Evolutionary conservation across 2,797 vertebrate species (phyloP), one percentile per base, ranked within the genome.

Genomic region (Manis crassicaudata): DNA sequence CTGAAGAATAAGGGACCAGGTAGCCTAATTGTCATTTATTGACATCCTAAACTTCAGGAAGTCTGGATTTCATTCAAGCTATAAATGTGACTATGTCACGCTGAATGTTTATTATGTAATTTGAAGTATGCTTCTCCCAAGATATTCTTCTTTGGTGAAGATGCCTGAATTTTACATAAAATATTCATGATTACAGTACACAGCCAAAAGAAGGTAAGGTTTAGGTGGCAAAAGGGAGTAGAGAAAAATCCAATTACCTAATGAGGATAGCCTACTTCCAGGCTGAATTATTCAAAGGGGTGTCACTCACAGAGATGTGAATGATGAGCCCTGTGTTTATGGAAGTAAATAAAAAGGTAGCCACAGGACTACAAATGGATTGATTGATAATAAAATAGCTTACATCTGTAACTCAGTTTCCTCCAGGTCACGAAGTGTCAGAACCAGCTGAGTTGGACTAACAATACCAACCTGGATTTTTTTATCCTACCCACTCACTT

Each of bases 91-190:
- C 27, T 73, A 43, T 72, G 60, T 65, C 12, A 23, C 56, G 25
- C 9, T 83, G n/a, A 62, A 77, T 77, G 65, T 43, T 77, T 85
- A 81, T 40, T 67, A 62, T 14, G 88, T 90, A 84, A 90, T 90
- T 94, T 92, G 65, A 83, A 94, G 81, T 50, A 80, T 2, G 40
- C 2, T 35, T 81, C 65, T 86, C 65, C 35, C 29, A 80, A 84
- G 52, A 81, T 67, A 92, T 52, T 68, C 29, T 52, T 75, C 29
- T 80, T 84, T 90, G 37, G 56, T 88, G 25, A 25, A 92, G 32
- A 90, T 63, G 23, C 12, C 23, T 94, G 54, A 60, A 81, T 81
- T 95, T 90, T 81, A 62, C 60, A 92, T 56, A 76, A 94, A 97
- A 84, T 87, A 90, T 68, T 75, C 17, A 68, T 58, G 43, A 92